Evolutionary conservation across 1,140 invertebrate genomes (phyloP), one percentile per base, ranked within the genome.

Genomic region (Drosophila littoralis): DNA sequence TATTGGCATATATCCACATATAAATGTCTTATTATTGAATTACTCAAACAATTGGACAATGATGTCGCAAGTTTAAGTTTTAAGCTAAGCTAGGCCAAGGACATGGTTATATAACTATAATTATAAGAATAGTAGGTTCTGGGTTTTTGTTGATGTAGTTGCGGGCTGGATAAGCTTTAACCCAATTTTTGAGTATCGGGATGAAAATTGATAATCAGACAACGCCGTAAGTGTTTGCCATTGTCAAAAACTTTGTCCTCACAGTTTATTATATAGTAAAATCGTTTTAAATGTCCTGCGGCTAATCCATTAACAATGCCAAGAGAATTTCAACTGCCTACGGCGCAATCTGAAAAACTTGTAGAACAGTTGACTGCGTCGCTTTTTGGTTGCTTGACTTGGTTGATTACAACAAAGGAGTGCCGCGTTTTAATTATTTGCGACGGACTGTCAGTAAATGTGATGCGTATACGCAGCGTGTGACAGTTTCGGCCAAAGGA

Each of bases 221-320:
- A 33, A 42, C 12, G 17, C 17, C 10, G 2, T 22, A 36, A 43
- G 10, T 48, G 43, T 58, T 61, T 22, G 32, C 45, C 15, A 1
- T 38, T n/a, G 35, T 33, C 7, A 17, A 12, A 52, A 69, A 75
- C 33, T 58, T 75, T 70, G 0, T 17, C n/a, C n/a, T 55, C 38
- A 64, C 48, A 73, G 17, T n/a, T 57, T 36, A 64, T 50, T 57
- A 46, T 7, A 70, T 35, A 65, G 69, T 69, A 59, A 61, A 59
- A 71, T 75, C 48, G 71, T 65, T 66, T 57, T 28, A 71, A 75
- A 65, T 61, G 48, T 58, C 73, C 73, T 54, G 55, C 38, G 61
- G 73, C 51, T 57, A 48, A 66, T 35, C 45, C 61, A 67, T 71
- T 58, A 63, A 63, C 51, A 71, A 67, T 48, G 32, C 15, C 50